These are phyloP conservation scores for Rhopalosiphum nymphaeae DNA, from an alignment of 2,888 invertebrate genomes.

Conservation along the genomic window DNA sequence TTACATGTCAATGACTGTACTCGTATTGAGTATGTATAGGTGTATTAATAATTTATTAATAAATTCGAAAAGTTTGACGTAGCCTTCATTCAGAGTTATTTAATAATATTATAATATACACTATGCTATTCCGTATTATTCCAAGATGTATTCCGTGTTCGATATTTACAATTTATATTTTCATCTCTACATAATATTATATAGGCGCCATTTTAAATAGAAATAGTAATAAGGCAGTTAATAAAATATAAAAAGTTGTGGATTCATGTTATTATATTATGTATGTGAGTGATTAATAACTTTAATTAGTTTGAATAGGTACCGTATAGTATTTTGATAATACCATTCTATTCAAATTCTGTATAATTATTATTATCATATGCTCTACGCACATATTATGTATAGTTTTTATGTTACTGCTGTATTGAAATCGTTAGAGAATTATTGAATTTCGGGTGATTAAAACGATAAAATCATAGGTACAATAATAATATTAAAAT, in stretches of 20 bases:
- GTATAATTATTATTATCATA: background rate
- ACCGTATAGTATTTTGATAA: background rate
- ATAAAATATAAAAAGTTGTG: background rate
- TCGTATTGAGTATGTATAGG: background rate
- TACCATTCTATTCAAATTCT: background rate
- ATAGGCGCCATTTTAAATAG: background rate
- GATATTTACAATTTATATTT: conserved; percentile 8
- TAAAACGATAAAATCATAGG: background rate
- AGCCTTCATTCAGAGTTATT: background rate
- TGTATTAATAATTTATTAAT: conserved; percentile 37
- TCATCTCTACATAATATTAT: background rate
- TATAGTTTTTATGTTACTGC: background rate
- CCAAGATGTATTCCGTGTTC: background rate
- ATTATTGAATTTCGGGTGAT: background rate
- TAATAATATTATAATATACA: conserved; percentile 3
- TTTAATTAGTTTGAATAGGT: background rate
- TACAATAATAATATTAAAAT: background rate
- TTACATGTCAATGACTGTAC: background rate
- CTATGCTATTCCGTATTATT: background rate
- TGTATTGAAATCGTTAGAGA: background rate
- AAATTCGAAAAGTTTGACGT: conserved; percentile 45
- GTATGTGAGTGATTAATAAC: background rate
- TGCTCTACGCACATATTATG: background rate
- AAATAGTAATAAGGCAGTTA: background rate
- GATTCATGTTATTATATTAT: background rate